Conservation (phyloP, 2,888 invertebrate species). For the Amblyjoppa fuscipennis region DNA sequence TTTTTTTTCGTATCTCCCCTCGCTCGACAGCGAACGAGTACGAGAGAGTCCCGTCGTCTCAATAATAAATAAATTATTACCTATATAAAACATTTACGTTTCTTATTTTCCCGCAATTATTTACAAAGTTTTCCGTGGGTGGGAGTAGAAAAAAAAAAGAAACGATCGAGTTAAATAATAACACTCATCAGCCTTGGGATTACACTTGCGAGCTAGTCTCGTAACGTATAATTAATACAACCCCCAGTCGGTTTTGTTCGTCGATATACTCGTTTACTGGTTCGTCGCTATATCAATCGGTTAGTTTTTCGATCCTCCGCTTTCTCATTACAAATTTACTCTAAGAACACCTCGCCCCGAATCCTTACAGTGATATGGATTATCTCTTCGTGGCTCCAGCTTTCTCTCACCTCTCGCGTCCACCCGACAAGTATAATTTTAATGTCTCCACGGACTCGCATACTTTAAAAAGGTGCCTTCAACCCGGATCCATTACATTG, state of each 20-base stretch:
- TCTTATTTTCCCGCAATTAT: constrained; percentile 75
- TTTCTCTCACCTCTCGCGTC: constrained; percentile 48
- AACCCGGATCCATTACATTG: constrained; percentile 49
- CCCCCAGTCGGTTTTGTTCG: constrained; percentile 52
- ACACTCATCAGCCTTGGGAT: constrained; percentile 71
- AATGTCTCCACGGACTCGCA: constrained; percentile 36
- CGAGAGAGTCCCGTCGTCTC: constrained; percentile 60
- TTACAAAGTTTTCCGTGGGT: constrained; percentile 77
- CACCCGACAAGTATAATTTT: constrained; percentile 65
- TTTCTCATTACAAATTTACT: constrained; percentile 51
- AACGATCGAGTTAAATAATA: constrained; percentile 73
- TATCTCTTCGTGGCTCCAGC: constrained; percentile 74
- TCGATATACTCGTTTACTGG: constrained; percentile 42
- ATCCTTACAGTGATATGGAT: constrained; percentile 79
- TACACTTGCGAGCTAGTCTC: constrained; percentile 70
- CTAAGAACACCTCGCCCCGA: constrained; percentile 60
- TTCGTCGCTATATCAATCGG: constrained; percentile 39
- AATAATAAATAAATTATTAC: constrained; percentile 83
- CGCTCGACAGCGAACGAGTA: constrained; percentile 32
- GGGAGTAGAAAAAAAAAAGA: constrained; percentile 71
- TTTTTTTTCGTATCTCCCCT: constrained; percentile 59
- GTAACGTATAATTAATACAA: constrained; percentile 66
- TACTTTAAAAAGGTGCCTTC: constrained; percentile 62
- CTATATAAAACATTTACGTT: constrained; percentile 81
- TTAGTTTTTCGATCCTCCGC: constrained; percentile 30